Percentiles rank a stretch among this genome's conserved stretches.
Evolutionary conservation across 2,113 vertebrate genomes (phyloP).

Genomic region (Lophochroa leadbeateri): DNA sequence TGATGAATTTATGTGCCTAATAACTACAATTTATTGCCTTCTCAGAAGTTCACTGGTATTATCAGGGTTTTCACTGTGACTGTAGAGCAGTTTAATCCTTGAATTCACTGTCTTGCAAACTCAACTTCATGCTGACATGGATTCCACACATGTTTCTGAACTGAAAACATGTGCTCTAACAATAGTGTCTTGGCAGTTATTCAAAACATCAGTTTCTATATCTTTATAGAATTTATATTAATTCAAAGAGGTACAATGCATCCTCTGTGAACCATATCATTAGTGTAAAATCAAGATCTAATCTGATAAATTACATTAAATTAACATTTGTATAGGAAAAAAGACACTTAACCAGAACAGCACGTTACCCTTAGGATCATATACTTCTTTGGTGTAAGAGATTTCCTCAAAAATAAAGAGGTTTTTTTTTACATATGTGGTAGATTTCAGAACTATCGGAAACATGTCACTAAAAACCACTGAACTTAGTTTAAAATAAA

Average conservation of each 20-base stretch:
- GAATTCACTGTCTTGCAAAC: background rate
- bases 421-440: background rate
- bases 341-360: background rate
- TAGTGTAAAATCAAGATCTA: slow-evolving; percentile 36
- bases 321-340: slow-evolving; percentile 13
- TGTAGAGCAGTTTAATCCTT: background rate
- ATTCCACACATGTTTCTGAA: slow-evolving; percentile 45
- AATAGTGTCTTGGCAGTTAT: slow-evolving; percentile 1
- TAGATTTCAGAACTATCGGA: background rate
- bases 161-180: slow-evolving; percentile 26
- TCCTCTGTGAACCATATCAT: slow-evolving; percentile 1
- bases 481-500: background rate
- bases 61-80: background rate
- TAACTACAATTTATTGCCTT: slow-evolving; percentile 3
- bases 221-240: background rate
- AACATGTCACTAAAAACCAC: background rate
- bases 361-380: background rate
- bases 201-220: background rate
- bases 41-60: background rate
- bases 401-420: background rate
- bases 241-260: slow-evolving; percentile 20
- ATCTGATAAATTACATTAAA: slow-evolving; percentile 20
- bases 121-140: background rate
- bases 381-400: background rate
- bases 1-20: background rate